A percentile compares a stretch with the other conserved stretches of the same genome.
Conservation (phyloP, 2,113 vertebrate genomes). For the Indicator indicator region DNA sequence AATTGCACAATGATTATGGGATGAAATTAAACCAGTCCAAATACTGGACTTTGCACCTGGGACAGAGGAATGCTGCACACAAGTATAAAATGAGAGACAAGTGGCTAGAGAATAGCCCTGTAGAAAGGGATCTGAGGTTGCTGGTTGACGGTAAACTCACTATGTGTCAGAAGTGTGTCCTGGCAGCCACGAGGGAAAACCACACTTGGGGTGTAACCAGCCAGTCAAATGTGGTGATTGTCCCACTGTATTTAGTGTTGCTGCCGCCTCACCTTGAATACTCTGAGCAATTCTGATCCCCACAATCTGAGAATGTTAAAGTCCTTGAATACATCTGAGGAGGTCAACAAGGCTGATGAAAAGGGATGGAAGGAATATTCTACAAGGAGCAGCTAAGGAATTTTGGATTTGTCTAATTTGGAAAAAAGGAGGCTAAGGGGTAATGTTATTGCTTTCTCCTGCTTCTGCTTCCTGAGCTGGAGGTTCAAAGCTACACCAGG, state of each 20-base stretch:
- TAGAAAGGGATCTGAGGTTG: not conserved
- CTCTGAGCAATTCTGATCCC: not conserved
- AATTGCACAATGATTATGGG: not conserved
- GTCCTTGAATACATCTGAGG: no score
- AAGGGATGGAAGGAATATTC: no score
- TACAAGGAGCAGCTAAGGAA: no score
- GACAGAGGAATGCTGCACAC: not conserved
- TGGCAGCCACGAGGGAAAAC: not conserved
- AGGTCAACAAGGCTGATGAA: no score
- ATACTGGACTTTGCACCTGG: not conserved
- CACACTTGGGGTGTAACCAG: not conserved
- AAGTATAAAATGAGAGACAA: not conserved
- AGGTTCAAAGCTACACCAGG: not conserved
- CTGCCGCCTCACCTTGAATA: not conserved
- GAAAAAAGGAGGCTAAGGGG: not conserved
- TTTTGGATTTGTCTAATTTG: not conserved
- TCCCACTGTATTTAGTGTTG: not conserved
- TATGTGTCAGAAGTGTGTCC: not conserved
- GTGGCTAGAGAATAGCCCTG: no score
- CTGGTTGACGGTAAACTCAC: not conserved
- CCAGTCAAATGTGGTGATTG: not conserved
- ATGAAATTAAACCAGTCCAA: not conserved
- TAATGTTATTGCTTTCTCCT: not conserved
- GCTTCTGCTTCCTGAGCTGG: not conserved
- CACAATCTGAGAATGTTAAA: not conserved